These are phyloP conservation scores for Axis porcinus DNA, from an alignment of 2,113 vertebrate species.

Conservation along the genomic window DNA sequence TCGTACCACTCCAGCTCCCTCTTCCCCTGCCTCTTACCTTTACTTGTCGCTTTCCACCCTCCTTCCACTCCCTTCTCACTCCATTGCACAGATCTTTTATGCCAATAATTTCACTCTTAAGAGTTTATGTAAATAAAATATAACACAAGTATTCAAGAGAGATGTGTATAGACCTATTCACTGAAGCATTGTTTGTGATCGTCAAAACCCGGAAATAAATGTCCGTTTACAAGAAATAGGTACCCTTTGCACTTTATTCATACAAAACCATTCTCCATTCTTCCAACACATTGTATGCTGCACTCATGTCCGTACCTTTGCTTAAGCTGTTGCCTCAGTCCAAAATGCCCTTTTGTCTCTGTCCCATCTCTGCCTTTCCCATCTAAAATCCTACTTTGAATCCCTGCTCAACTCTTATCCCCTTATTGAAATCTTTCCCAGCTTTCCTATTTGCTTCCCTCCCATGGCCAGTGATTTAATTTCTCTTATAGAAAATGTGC, in stretches of 20 bases:
- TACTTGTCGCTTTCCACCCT: not conserved
- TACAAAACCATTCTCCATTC: not conserved
- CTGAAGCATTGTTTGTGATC: not conserved
- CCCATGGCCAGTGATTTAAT: not conserved
- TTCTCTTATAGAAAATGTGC: not conserved
- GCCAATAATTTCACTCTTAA: not conserved
- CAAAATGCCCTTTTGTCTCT: not conserved
- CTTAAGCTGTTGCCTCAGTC: not conserved
- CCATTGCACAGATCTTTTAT: not conserved
- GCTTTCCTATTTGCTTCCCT: not conserved
- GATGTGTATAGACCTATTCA: not conserved
- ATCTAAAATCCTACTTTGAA: not conserved
- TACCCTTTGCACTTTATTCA: constrained; percentile 9
- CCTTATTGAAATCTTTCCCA: not conserved
- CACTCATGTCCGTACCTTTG: not conserved
- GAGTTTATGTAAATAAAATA: constrained; percentile 8
- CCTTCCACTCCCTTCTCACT: not conserved
- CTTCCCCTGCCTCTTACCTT: not conserved
- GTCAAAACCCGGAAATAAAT: not conserved
- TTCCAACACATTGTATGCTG: not conserved
- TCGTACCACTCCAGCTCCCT: not conserved
- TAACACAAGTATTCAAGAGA: not conserved
- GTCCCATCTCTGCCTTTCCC: not conserved
- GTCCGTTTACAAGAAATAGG: not conserved
- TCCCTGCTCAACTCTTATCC: not conserved